Percentiles rank a stretch among this genome's conserved stretches.
Conservation (phyloP, 23 tunicate species). For the Ascidia mentula region DNA sequence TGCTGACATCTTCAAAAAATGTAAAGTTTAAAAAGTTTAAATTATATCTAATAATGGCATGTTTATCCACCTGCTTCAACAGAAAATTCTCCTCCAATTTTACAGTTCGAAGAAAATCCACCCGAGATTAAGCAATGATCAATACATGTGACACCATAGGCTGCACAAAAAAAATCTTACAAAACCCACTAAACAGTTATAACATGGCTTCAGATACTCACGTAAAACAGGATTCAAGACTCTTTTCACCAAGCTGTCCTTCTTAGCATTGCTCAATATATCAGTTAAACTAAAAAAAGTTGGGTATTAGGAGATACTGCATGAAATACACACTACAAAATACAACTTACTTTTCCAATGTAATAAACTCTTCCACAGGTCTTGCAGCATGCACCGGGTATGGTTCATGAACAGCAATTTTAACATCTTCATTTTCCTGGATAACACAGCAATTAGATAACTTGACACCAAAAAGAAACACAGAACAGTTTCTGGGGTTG, state of each 20-base stretch:
- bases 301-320: neutral
- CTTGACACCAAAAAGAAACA: no score
- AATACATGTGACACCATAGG: conserved; percentile 80
- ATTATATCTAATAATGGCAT: neutral
- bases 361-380: conserved; percentile 35
- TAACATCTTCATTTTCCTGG: conserved; percentile 80
- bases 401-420: conserved; percentile 85
- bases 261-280: conserved; percentile 45
- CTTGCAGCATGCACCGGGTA: conserved; percentile 71
- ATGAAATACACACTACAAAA: neutral
- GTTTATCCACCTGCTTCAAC: no score
- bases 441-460: neutral
- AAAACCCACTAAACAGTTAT: neutral
- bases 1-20: conserved; percentile 30
- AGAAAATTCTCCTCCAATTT: conserved; percentile 57
- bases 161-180: neutral
- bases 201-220: conserved; percentile 14
- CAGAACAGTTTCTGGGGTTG: no score
- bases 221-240: conserved; percentile 67
- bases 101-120: conserved; percentile 59
- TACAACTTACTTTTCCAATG: conserved; percentile 27
- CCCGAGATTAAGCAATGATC: conserved; percentile 66
- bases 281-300: conserved; percentile 40
- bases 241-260: conserved; percentile 56
- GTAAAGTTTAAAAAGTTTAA: neutral